phyloP scores from a whole-genome alignment of 1,140 invertebrate species.

The Stratiolaelaps scimitus region DNA sequence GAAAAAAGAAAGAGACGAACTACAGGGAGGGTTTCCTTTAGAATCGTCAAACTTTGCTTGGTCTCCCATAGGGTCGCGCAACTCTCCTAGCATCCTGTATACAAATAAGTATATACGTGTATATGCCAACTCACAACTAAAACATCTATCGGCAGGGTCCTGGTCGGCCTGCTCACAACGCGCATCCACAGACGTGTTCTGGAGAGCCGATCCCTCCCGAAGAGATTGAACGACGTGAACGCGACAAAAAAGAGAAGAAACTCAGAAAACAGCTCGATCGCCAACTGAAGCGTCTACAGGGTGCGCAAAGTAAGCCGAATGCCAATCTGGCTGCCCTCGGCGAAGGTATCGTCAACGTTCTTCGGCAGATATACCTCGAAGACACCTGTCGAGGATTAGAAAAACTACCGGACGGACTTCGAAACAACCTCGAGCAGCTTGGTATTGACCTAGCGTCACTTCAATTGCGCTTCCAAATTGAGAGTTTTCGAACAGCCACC shows the following conservation, averaged over 20 bases:
- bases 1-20: too few species aligned
- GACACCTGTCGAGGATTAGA: constrained; percentile 11
- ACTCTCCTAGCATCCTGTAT: too few species aligned
- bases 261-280: constrained; percentile 79
- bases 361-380: constrained; percentile 4
- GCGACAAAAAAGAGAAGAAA: constrained; percentile 59
- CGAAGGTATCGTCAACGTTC: constrained; percentile 24
- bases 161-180: constrained; percentile 92
- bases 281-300: constrained; percentile 65
- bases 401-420: constrained; percentile 5
- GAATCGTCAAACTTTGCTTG: too few species aligned
- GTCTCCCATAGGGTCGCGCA: too few species aligned
- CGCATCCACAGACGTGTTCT: constrained; percentile 91
- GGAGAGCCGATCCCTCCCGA: constrained; percentile 92
- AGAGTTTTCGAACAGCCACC: constrained; percentile 7
- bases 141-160: constrained; percentile 50
- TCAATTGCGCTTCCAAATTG: constrained; percentile 20
- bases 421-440: constrained; percentile 1
- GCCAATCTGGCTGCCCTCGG: constrained; percentile 20
- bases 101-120: too few species aligned
- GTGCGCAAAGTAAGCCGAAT: constrained; percentile 34
- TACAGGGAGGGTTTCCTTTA: too few species aligned
- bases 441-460: constrained; percentile 6
- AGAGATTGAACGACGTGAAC: constrained; percentile 76
- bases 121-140: too few species aligned